These are phyloP conservation scores for Hemistola chrysoprasaria DNA, from an alignment of 2,888 invertebrate species.

Conservation along the genomic window DNA sequence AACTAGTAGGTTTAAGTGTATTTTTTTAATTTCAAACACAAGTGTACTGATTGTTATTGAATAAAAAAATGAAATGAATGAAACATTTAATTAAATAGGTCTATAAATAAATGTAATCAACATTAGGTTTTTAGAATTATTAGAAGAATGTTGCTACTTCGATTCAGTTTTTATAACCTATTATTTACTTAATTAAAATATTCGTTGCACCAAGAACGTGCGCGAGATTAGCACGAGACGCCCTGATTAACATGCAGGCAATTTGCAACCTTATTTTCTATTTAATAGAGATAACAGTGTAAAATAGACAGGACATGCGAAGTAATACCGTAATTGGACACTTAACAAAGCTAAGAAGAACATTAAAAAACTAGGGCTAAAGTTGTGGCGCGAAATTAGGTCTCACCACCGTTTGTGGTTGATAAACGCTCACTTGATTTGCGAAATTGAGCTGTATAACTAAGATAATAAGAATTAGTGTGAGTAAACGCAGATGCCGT, in stretches of 20 bases:
- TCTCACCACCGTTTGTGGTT: conserved; percentile 41
- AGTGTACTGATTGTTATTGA: too few species aligned
- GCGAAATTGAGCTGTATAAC: conserved; percentile 30
- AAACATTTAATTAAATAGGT: too few species aligned
- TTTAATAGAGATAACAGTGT: conserved; percentile 27
- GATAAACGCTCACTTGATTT: conserved; percentile 23
- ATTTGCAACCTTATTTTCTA: conserved; percentile 25
- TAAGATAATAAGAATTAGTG: conserved; percentile 27
- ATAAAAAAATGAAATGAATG: too few species aligned
- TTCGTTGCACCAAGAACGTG: conserved; percentile 48
- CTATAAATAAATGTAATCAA: too few species aligned
- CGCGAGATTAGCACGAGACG: conserved; percentile 45
- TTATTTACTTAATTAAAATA: conserved; percentile 32
- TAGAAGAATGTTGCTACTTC: neutral
- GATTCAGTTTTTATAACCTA: conserved; percentile 24
- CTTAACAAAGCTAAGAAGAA: conserved; percentile 45
- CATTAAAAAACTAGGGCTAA: conserved; percentile 48
- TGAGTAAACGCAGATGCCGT: conserved; percentile 17
- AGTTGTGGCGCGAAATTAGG: conserved; percentile 43
- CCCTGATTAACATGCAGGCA: conserved; percentile 42
- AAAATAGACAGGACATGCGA: conserved; percentile 30
- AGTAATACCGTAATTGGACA: conserved; percentile 38
- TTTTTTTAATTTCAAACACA: too few species aligned
- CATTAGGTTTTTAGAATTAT: neutral
- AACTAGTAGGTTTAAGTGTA: too few species aligned